These are phyloP conservation scores for Drosophila melanosoma DNA, from an alignment of 2,888 invertebrate genomes.

Conservation along the genomic window DNA sequence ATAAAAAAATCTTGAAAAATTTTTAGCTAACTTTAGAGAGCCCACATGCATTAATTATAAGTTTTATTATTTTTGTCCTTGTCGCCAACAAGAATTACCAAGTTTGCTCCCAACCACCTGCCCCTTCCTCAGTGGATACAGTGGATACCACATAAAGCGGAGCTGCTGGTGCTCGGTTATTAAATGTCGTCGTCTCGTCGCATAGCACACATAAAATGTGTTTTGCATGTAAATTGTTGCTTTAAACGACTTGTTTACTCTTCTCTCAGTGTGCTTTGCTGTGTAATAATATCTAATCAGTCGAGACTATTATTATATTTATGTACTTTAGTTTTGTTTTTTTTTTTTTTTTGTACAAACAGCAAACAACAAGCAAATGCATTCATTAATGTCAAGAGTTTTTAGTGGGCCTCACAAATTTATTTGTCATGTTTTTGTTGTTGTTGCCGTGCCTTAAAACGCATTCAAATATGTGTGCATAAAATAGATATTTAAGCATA, in stretches of 20 bases:
- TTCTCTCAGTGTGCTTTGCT: neutral
- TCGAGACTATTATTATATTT: slow-evolving; percentile 38
- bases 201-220: slow-evolving; percentile 21
- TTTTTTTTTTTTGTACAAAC: slow-evolving; percentile 9
- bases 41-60: slow-evolving; percentile 2
- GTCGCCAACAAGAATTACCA: neutral
- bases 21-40: neutral
- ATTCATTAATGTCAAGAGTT: slow-evolving; percentile 65
- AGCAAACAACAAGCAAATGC: slow-evolving; percentile 48
- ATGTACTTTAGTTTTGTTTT: slow-evolving; percentile 12
- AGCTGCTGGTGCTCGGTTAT: neutral
- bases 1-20: neutral
- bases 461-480: slow-evolving; percentile 33
- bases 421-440: slow-evolving; percentile 25
- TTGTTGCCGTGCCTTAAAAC: slow-evolving; percentile 31
- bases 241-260: slow-evolving; percentile 48
- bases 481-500: slow-evolving; percentile 11
- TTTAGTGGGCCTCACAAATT: slow-evolving; percentile 35
- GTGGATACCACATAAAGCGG: neutral
- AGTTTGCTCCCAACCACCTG: neutral
- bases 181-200: slow-evolving; percentile 14
- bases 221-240: slow-evolving; percentile 36
- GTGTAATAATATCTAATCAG: slow-evolving; percentile 54
- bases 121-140: neutral
- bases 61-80: slow-evolving; percentile 1